Evolutionary conservation across 2,797 vertebrate genomes (phyloP), one percentile per base, ranked within the genome.

Genomic region (Notamacropus eugenii): DNA sequence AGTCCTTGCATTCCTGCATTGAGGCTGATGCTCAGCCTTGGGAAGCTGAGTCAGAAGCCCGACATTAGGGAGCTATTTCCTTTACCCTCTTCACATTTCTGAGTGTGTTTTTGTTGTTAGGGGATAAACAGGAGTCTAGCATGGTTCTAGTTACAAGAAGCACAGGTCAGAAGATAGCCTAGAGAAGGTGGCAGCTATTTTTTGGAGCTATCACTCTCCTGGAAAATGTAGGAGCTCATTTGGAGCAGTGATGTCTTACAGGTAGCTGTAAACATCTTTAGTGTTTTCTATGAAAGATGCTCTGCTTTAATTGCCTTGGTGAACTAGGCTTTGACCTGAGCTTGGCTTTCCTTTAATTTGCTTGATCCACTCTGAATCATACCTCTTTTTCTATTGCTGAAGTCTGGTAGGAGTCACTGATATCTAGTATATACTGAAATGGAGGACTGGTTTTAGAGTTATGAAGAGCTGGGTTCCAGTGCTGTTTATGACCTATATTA

Each of bases 1-100:
- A 1, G 1, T 3, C 0, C 28, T 0, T 1, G 55, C 0, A 0
- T 54, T 54, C 46, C 94, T 28, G 54, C 29, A 90, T 92, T 19
- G 24, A 57, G 90, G 74, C 59, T 13, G 22, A 55, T 82, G 93
- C 90, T 92, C 93, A 56, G 50, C 0, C 0, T 5, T 55, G 67
- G 91, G 56, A 93, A 24, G 58, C 92, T 10, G 14, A 96, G 28
- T 54, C 67, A 22, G 93, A 55, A 55, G 24, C 0, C 0, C 40
- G 29, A 13, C 40, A 24, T 11, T 92, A n/a, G 3, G 4, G 0
- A n/a, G 55, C 91, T 19, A 10, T 54, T 93, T 40, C 62, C 34
- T 74, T 74, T 74, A 54, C 59, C 56, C 55, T 54, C 34, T 82
- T 92, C 34, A 54, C 28, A 11, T 91, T 52, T 67, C 54, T 62